phyloP scores from a whole-genome alignment of 1,140 invertebrate species.

The Drosophila mojavensis region DNA sequence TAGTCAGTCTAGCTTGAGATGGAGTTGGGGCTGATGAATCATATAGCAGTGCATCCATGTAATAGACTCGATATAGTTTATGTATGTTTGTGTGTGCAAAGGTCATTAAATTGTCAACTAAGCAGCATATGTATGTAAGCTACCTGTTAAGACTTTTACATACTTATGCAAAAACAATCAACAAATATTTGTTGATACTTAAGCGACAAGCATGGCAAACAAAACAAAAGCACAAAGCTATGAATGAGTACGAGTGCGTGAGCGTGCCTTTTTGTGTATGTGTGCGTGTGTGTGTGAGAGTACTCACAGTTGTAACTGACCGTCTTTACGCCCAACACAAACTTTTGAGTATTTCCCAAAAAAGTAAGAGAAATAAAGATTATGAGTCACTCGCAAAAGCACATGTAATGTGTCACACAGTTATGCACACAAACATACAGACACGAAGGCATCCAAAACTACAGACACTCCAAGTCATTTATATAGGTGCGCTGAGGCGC shows the following conservation, averaged over 20 bases:
- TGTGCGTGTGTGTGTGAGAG: background rate
- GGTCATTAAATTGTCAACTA: slow-evolving; percentile 30
- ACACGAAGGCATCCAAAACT: slow-evolving; percentile 5
- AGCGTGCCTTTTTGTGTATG: background rate
- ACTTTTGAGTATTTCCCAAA: slow-evolving; percentile 34
- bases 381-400: slow-evolving; percentile 28
- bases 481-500: background rate
- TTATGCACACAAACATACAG: slow-evolving; percentile 22
- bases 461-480: slow-evolving; percentile 2
- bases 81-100: background rate
- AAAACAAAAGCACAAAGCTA: slow-evolving; percentile 9
- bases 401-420: slow-evolving; percentile 43
- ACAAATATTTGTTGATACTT: slow-evolving; percentile 60
- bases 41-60: slow-evolving; percentile 8
- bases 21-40: slow-evolving; percentile 11
- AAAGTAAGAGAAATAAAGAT: background rate
- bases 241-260: background rate
- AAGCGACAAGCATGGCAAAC: slow-evolving; percentile 13
- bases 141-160: slow-evolving; percentile 35
- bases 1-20: slow-evolving; percentile 3
- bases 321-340: slow-evolving; percentile 13
- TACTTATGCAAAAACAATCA: slow-evolving; percentile 44
- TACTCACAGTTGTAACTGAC: slow-evolving; percentile 24
- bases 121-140: slow-evolving; percentile 38
- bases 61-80: slow-evolving; percentile 4